Evolutionary conservation across 2,888 invertebrate species (phyloP).

Genomic region (Eucriotettix oculatus): DNA sequence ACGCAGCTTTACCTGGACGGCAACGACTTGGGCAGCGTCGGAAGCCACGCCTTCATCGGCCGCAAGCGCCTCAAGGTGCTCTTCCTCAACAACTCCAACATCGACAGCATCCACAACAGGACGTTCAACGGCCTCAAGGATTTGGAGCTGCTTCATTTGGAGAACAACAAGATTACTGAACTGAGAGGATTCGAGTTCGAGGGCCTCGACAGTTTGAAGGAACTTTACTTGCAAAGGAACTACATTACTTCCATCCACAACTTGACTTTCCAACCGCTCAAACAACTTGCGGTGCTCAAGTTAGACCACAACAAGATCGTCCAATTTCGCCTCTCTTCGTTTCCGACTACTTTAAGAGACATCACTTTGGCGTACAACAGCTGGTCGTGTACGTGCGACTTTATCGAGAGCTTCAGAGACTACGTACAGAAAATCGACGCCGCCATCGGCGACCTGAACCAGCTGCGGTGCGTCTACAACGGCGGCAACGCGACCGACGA

Average conservation of each 20-base stretch:
- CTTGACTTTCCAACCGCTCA: slow-evolving; percentile 49
- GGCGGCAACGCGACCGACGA: slow-evolving; percentile 36
- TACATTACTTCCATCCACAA: slow-evolving; percentile 51
- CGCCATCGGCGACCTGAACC: slow-evolving; percentile 41
- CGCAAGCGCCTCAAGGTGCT: slow-evolving; percentile 59
- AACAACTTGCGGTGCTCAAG: slow-evolving; percentile 44
- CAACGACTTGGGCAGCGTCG: slow-evolving; percentile 56
- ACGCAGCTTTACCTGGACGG: slow-evolving; percentile 78
- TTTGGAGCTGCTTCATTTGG: slow-evolving; percentile 55
- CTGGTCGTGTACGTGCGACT: slow-evolving; percentile 73
- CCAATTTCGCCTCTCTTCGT: slow-evolving; percentile 53
- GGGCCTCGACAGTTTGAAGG: slow-evolving; percentile 51
- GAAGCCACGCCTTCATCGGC: slow-evolving; percentile 73
- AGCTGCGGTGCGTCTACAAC: slow-evolving; percentile 55
- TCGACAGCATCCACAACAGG: slow-evolving; percentile 61
- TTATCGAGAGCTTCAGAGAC: slow-evolving; percentile 54
- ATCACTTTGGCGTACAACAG: slow-evolving; percentile 54
- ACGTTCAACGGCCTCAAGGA: slow-evolving; percentile 72
- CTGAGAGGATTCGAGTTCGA: slow-evolving; percentile 68
- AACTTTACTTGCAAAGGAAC: slow-evolving; percentile 59
- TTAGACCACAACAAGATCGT: slow-evolving; percentile 56
- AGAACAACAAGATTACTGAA: slow-evolving; percentile 51
- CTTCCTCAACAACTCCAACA: slow-evolving; percentile 61
- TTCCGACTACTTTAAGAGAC: slow-evolving; percentile 44
- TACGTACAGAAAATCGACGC: slow-evolving; percentile 53